A percentile compares a stretch with the other conserved stretches of the same genome.
phyloP scores from a whole-genome alignment of 2,888 invertebrate genomes.

The Notocelia uddmanniana region DNA sequence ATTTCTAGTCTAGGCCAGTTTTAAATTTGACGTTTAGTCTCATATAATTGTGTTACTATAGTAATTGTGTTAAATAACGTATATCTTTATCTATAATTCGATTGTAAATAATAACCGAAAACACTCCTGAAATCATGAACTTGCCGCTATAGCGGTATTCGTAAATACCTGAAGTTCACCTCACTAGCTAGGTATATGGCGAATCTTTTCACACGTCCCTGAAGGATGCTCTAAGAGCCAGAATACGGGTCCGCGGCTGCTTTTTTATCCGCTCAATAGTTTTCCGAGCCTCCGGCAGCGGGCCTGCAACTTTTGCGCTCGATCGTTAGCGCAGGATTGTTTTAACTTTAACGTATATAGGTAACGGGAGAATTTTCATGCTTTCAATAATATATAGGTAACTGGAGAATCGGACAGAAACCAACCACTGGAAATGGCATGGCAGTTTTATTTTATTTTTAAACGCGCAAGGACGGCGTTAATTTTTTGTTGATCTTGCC shows the following conservation, averaged over 20 bases:
- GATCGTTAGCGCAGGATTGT: slow-evolving; percentile 41
- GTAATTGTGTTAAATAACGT: too few relatives aligned
- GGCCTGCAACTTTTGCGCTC: slow-evolving; percentile 46
- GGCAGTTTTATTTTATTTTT: slow-evolving; percentile 23
- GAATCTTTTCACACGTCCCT: slow-evolving; percentile 15
- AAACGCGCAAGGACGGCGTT: not conserved
- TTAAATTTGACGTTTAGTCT: too few relatives aligned
- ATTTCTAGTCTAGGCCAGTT: too few relatives aligned
- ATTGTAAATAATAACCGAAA: too few relatives aligned
- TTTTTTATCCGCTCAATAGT: slow-evolving; percentile 56
- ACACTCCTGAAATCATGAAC: too few relatives aligned
- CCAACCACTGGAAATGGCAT: not conserved
- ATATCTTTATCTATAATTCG: too few relatives aligned
- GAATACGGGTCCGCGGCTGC: slow-evolving; percentile 48
- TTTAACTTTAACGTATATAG: slow-evolving; percentile 23
- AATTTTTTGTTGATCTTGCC: not conserved
- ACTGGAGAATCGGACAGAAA: slow-evolving; percentile 25
- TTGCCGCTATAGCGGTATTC: too few relatives aligned
- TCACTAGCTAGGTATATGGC: not conserved
- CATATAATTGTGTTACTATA: too few relatives aligned
- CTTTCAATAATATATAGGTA: slow-evolving; percentile 28
- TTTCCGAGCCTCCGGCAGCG: slow-evolving; percentile 53
- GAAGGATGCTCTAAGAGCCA: slow-evolving; percentile 18
- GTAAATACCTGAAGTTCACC: not conserved
- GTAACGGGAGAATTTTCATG: slow-evolving; percentile 14